Base-by-base conservation (phyloP, 2,888 invertebrate species). In the Glyphotaelius pellucidus region DNA sequence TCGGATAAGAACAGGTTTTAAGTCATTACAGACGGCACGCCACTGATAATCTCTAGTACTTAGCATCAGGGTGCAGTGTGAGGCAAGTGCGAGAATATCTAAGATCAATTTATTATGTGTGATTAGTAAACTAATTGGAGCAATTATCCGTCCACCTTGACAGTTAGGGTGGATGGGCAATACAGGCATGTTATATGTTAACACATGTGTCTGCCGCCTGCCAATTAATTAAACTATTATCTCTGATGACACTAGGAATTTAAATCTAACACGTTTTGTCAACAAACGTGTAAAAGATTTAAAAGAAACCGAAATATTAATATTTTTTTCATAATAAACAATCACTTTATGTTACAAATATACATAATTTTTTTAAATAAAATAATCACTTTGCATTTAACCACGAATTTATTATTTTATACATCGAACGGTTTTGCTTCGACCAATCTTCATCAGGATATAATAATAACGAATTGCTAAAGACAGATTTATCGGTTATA, bases 81-180 rank as follows among this genome's bases (percentile, higher is more conserved):
- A 67, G 25, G 67, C 67, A 67, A 67, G 85, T 38, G 85, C n/a
- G 85, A 85, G 32, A 38, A 85, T 85, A 85, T 38, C n/a, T 35
- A 3, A 80, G 67, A 89, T 38, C 25, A 80, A 79, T 89, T 89
- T 79, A 89, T 89, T 89, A 80, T 1, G 19, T 79, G 32, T 89
- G 67, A 89, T 89, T 89, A 89, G 89, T 35, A n/a, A 31, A 35
- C 89, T 89, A 79, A 89, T 89, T 89, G 89, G 19, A n/a, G 89
- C 89, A 89, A 89, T 89, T 89, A 89, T 89, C 89, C 42, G 85
- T 81, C 85, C 38, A 85, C 85, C 32, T 38, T 35, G 85, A 32
- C 38, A 38, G 32, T n/a, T 3, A 3, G 81, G 81, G 85, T 35
- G 35, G 85, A n/a, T 38, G n/a, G 85, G 35, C 85, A n/a, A 19